phyloP scores from a whole-genome alignment of 37 sponge, comb jelly and placozoan species.

The Chondrilla cf. caribensis region DNA sequence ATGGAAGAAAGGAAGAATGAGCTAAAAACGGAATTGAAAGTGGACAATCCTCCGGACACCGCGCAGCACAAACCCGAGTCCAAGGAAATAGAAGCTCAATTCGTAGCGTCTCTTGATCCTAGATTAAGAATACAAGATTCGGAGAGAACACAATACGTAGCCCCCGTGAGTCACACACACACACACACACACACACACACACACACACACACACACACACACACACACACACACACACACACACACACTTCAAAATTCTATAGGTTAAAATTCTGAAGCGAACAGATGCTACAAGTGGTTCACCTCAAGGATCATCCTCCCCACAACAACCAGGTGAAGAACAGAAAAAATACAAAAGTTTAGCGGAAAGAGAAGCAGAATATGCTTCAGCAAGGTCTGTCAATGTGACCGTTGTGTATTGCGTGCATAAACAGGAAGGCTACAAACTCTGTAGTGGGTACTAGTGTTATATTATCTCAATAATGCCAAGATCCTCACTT shows the following conservation, averaged over 20 bases:
- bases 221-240: not conserved
- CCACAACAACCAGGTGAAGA: constrained; percentile 3
- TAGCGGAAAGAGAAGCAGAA: constrained; percentile 73
- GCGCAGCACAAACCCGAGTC: not conserved
- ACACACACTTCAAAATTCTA: not conserved
- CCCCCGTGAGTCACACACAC: constrained; percentile 41
- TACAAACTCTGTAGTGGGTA: no score
- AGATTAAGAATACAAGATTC: constrained; percentile 57
- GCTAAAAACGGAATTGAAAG: constrained; percentile 8
- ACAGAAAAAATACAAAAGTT: constrained; percentile 31
- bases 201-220: not conserved
- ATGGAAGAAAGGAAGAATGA: constrained; percentile 66
- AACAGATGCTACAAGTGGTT: constrained; percentile 9
- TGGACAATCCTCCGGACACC: not conserved
- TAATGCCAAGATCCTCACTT: no score
- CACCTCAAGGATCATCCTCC: no score
- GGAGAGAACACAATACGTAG: constrained; percentile 60
- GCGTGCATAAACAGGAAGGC: no score
- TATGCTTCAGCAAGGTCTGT: constrained; percentile 71
- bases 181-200: not conserved
- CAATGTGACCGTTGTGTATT: no score
- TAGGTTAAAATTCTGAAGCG: constrained; percentile 73
- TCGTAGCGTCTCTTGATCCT: not conserved
- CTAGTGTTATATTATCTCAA: no score
- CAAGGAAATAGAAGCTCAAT: not conserved